Base-by-base conservation (phyloP, 2,113 vertebrate species). In the Oncorhynchus kisutch region DNA sequence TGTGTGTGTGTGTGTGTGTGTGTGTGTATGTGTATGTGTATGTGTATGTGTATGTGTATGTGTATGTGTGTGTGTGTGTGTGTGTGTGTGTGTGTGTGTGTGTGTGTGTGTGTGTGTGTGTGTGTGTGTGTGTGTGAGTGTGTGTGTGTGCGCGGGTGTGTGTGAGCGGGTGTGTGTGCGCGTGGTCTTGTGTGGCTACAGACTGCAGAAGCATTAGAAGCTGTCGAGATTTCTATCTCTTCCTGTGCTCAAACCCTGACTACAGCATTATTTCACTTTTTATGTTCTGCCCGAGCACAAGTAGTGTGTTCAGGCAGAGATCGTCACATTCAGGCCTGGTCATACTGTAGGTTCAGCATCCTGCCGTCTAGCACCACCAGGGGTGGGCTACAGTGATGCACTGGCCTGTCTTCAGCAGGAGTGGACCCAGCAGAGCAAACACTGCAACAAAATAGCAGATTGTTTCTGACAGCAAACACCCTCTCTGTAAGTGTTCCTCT, bases 401-500 rank as follows among this genome's bases (percentile, higher is more conserved):
- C 20, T 22, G 59, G 20, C n/a, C n/a, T 62, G 59, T 62, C 59
- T 24, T 62, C 59, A 62, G n/a, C 59, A 62, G 59, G 39, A 45
- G 39, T 45, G 39, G 9, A 45, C 39, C 39, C 39, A 45, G 39
- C 39, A 45, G 9, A 62, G 59, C 18, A 11, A 62, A 22, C n/a
- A 57, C 54, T 20, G 54, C 54, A 20, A 20, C 65, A 27, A 25
- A 13, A 34, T 7, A 34, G 31, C 9, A 45, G 39, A 45, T 11
- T 45, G 39, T 45, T 12, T 45, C 39, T n/a, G 31, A 11, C 31
- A 34, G 29, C 24, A 31, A 24, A 48, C 77, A 70, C 66, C 69
- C 34, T 78, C 75, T 75, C 65, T 74, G 74, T 62, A 62, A 24
- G n/a, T 71, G 62, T 72, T 75, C 68, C 73, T 82, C 25, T 39